Base-by-base conservation (phyloP, 2,888 invertebrate species). In the Temnothorax unifasciatus region DNA sequence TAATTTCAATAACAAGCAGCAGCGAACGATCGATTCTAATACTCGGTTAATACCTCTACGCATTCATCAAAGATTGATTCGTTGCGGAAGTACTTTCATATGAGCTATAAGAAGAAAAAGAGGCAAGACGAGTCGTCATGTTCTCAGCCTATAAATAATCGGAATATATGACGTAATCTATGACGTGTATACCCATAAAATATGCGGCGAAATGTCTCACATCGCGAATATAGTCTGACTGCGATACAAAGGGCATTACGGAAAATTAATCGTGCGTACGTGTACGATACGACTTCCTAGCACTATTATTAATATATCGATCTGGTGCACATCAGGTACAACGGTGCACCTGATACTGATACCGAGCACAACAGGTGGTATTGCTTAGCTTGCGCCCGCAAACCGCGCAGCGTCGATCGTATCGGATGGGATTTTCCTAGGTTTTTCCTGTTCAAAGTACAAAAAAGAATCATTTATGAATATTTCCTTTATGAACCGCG, bases 281-380 rank as follows among this genome's bases (percentile, higher is more conserved):
- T 38, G 15, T 25, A 38, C 25, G 54, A 21, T 29, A 25, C 8
- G 18, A 54, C 41, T 76, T 76, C 41, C 41, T 44, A 21, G 15
- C 13, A 9, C 25, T 52, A 44, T 66, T 77, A n/a, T 34, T 76
- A 77, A n/a, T 41, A 38, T 66, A 77, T 76, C 44, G 66, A 66
- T 68, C 11, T 50, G 15, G 21, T 52, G 38, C 21, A 50, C 1
- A 29, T 29, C 3, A 54, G 18, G 2, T 34, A 63, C 18, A 34
- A 5, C 34, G 34, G 13, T 66, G 13, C 52, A 5, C 15, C 15
- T 29, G 29, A 29, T 29, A 29, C 29, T 3, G n/a, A 3, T 5
- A 34, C 6, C 6, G 34, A 6, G 34, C 34, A 68, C 21, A 68
- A 77, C 68, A 68, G 68, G 3, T 77, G 54, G 25, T 25, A 54